phyloP scores from a whole-genome alignment of 2,113 vertebrate genomes.

The Leucopternis melanops region DNA sequence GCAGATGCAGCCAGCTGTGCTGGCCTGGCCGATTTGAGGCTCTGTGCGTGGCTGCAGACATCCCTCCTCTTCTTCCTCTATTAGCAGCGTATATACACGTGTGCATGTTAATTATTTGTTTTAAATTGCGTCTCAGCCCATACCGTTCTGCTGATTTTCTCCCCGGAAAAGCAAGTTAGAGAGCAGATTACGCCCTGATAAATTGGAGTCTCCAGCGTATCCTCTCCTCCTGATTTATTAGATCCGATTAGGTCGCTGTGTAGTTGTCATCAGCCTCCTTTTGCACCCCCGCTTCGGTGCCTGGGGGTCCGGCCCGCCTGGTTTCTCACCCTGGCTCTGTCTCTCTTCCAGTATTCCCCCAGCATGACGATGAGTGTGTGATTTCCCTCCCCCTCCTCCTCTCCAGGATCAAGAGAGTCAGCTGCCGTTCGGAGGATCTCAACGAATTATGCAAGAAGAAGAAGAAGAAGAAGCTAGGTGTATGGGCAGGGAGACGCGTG shows the following conservation, averaged over 20 bases:
- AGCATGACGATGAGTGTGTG: conserved; percentile 99
- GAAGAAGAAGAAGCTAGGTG: conserved; percentile 81
- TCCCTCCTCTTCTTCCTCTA: background rate
- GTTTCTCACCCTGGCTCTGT: conserved; percentile 58
- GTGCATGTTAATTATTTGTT: background rate
- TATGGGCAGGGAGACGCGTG: conserved; percentile 78
- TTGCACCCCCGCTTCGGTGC: background rate
- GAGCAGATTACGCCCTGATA: background rate
- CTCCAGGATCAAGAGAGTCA: conserved; percentile 79
- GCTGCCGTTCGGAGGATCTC: conserved; percentile 90
- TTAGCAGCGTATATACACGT: background rate
- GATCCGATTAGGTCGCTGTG: background rate
- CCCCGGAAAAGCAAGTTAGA: background rate
- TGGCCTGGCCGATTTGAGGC: fast-evolving
- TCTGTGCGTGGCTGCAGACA: background rate
- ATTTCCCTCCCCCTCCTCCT: conserved; percentile 74
- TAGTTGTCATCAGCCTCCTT: background rate
- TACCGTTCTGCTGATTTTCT: conserved; percentile 31
- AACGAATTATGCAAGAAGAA: conserved; percentile 84
- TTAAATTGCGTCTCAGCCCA: background rate
- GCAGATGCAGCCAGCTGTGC: background rate
- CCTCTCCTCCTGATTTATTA: background rate
- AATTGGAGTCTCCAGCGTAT: background rate
- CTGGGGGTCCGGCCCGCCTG: background rate
- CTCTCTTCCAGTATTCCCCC: conserved; percentile 89